Conservation (phyloP, 2,888 invertebrate genomes). For the Melieria omissa region DNA sequence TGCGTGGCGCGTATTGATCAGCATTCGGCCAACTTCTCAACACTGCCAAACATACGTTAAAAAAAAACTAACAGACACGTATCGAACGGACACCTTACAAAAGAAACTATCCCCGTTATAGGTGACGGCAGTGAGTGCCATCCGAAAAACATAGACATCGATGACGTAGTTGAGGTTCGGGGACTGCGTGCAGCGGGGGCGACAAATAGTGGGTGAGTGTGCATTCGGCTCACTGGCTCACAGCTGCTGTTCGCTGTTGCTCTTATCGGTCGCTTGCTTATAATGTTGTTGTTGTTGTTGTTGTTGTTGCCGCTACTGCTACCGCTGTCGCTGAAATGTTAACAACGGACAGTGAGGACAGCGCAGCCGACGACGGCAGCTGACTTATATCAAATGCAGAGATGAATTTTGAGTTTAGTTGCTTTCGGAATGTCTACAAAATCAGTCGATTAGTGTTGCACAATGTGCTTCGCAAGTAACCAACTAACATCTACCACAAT, state of each 20-base stretch:
- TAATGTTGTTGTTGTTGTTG: neutral
- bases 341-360: neutral
- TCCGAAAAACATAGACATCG: no score
- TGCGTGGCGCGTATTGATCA: no score
- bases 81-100: no score
- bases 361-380: constrained; percentile 9
- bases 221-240: neutral
- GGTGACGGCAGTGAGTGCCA: no score
- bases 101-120: no score
- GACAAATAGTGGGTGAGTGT: no score
- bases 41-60: no score
- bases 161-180: no score
- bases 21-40: no score
- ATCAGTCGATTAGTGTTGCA: constrained; percentile 45
- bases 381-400: constrained; percentile 30
- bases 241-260: neutral
- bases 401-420: constrained; percentile 50
- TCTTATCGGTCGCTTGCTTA: neutral
- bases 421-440: constrained; percentile 58
- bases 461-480: constrained; percentile 22
- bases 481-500: constrained; percentile 30
- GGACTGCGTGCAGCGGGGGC: no score
- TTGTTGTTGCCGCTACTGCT: constrained; percentile 17
- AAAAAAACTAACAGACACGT: no score
- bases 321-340: constrained; percentile 18